Conservation (phyloP, 2,113 vertebrate species). For the Artemisiospiza belli region DNA sequence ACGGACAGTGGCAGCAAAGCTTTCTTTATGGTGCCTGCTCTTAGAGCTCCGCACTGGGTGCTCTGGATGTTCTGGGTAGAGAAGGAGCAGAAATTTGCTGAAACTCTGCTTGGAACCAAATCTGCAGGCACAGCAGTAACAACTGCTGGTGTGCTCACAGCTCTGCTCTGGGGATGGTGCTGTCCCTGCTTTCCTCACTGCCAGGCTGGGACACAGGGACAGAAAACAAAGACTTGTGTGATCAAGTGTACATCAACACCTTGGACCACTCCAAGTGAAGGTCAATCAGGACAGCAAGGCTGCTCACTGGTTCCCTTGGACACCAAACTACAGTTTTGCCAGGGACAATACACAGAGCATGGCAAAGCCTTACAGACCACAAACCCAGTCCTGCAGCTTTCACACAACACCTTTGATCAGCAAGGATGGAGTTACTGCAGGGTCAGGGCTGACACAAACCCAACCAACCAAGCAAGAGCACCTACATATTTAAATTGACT, state of each 20-base stretch:
- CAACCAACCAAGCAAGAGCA: slow-evolving; percentile 61
- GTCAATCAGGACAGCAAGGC: background rate
- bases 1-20: fast-evolving
- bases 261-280: background rate
- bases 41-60: background rate
- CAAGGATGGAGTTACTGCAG: slow-evolving; percentile 66
- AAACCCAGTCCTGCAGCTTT: slow-evolving; percentile 29
- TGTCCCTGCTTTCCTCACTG: background rate
- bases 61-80: background rate
- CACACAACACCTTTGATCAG: slow-evolving; percentile 71
- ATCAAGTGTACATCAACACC: background rate
- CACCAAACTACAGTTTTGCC: background rate
- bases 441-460: slow-evolving; percentile 73
- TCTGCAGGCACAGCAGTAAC: background rate
- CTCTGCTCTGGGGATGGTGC: background rate
- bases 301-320: background rate
- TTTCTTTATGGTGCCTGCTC: background rate
- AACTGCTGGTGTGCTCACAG: background rate
- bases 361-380: background rate
- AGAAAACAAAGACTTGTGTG: background rate
- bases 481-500: slow-evolving; percentile 68
- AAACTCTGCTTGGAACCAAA: background rate
- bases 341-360: background rate
- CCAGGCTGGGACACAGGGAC: background rate
- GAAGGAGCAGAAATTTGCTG: background rate